phyloP scores from a whole-genome alignment of 2,797 vertebrate species.

The Buphagus erythrorhynchus region DNA sequence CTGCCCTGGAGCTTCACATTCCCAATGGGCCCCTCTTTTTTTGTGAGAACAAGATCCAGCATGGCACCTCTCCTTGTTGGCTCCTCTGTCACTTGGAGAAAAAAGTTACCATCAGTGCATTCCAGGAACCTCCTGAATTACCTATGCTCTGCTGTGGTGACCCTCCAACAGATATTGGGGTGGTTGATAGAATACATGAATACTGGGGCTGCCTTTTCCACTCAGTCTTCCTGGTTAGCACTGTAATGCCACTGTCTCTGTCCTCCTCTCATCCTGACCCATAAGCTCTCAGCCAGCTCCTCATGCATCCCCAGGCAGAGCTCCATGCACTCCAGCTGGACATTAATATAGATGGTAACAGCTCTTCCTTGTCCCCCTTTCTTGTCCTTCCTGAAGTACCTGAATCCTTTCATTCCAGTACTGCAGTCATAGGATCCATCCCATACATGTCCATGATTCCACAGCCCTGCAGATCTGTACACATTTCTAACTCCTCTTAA shows the following conservation, averaged over 20 bases:
- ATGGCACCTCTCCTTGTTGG: background rate
- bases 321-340: background rate
- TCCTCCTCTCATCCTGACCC: background rate
- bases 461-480: background rate
- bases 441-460: background rate
- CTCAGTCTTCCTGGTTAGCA: background rate
- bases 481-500: background rate
- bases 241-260: background rate
- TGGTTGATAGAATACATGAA: background rate
- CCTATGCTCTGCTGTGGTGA: background rate
- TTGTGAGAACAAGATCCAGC: background rate
- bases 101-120: background rate
- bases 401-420: background rate
- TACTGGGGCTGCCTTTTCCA: background rate
- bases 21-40: too few species aligned
- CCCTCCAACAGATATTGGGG: background rate
- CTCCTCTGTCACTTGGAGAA: background rate
- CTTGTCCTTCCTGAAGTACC: background rate
- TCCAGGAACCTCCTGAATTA: background rate
- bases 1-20: too few species aligned
- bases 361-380: background rate
- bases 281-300: background rate
- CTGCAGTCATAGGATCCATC: accelerated
- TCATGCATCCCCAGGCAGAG: background rate
- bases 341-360: background rate